Percentiles rank a stretch among this genome's conserved stretches.
phyloP scores from a whole-genome alignment of 2,113 vertebrate species.

The Epinephelus fuscoguttatus region DNA sequence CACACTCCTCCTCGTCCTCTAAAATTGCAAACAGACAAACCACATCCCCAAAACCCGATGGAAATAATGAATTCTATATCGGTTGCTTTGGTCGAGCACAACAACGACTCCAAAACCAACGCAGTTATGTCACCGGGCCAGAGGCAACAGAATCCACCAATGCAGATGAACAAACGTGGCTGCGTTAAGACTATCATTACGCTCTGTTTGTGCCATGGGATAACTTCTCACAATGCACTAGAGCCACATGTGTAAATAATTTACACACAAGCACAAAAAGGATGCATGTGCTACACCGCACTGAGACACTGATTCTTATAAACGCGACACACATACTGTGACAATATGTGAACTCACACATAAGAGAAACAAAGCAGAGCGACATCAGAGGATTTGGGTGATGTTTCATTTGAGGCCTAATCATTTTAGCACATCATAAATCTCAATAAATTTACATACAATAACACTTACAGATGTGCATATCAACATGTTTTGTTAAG shows the following conservation, averaged over 20 bases:
- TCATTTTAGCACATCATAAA: background rate
- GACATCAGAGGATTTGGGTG: background rate
- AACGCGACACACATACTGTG: background rate
- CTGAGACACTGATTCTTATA: background rate
- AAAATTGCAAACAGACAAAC: conserved; percentile 30
- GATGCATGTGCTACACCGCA: background rate
- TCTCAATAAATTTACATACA: background rate
- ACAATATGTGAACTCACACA: background rate
- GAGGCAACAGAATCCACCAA: background rate
- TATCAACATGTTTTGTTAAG: background rate
- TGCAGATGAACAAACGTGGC: background rate
- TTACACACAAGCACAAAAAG: background rate
- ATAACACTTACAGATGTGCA: background rate
- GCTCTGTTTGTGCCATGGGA: background rate
- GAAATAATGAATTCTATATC: conserved; percentile 1
- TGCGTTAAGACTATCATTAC: background rate
- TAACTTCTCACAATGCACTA: conserved; percentile 1
- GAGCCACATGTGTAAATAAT: background rate
- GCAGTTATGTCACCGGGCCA: background rate
- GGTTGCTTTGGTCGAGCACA: background rate
- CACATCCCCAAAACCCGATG: background rate
- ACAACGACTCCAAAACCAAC: background rate
- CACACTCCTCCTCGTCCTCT: background rate
- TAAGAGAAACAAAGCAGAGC: background rate
- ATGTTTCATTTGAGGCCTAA: background rate